A percentile compares a stretch with the other conserved stretches of the same genome.
Conservation (phyloP, 2,888 invertebrate genomes). For the Neoaliturus tenellus region DNA sequence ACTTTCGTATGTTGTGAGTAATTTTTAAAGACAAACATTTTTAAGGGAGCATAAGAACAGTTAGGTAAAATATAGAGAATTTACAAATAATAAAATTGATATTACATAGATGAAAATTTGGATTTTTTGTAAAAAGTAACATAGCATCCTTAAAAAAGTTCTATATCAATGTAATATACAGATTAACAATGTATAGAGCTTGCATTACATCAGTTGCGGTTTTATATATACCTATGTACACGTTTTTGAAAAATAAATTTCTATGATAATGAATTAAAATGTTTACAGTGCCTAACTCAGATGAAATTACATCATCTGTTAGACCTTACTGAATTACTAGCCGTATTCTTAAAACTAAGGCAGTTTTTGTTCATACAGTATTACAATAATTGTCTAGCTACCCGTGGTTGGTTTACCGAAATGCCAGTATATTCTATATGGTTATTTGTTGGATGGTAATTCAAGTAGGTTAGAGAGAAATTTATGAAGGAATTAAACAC, state of each 20-base stretch:
- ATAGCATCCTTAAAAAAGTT: not conserved
- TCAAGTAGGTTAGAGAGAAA: too few relatives aligned
- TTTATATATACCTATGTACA: conserved; percentile 46
- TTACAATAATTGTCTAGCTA: not conserved
- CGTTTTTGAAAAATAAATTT: conserved; percentile 36
- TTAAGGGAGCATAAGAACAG: too few relatives aligned
- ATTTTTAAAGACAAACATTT: too few relatives aligned
- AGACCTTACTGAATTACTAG: not conserved
- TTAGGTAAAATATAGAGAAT: not conserved
- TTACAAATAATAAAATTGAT: not conserved
- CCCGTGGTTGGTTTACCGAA: not conserved
- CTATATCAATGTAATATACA: conserved; percentile 32
- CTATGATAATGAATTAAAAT: conserved; percentile 31
- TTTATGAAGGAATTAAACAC: too few relatives aligned
- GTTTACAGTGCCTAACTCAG: not conserved
- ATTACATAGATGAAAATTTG: not conserved
- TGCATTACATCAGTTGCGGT: conserved; percentile 13
- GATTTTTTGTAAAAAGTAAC: not conserved
- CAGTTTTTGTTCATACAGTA: conserved; percentile 50
- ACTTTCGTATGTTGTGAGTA: too few relatives aligned
- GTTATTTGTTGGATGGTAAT: too few relatives aligned
- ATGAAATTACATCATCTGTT: too few relatives aligned
- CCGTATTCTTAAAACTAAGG: conserved; percentile 43
- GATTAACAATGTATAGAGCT: conserved; percentile 44
- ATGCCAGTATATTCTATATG: too few relatives aligned